Percentiles rank a stretch among this genome's conserved stretches.
Conservation (phyloP, 2,797 vertebrate species). For the Rhinophrynus dorsalis region DNA sequence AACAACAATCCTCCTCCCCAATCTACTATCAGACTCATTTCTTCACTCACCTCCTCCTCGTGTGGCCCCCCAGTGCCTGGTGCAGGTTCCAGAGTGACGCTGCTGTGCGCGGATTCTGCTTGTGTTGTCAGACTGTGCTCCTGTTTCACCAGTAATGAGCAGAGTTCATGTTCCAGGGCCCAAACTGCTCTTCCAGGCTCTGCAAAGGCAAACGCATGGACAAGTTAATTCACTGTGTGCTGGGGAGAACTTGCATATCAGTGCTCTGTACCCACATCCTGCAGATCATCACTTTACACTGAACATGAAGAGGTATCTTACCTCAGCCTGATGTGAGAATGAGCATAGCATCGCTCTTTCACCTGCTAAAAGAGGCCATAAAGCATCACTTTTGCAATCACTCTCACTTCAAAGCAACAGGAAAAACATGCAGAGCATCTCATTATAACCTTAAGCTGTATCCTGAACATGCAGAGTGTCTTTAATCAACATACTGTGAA, state of each 20-base stretch:
- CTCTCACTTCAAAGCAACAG: too few species aligned
- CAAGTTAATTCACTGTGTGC: background rate
- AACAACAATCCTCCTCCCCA: too few species aligned
- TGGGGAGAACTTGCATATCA: background rate
- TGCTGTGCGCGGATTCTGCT: conserved; percentile 67
- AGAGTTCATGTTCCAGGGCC: conserved; percentile 92
- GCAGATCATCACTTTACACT: too few species aligned
- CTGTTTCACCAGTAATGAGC: conserved; percentile 93
- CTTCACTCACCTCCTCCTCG: conserved; percentile 21
- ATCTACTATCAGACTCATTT: too few species aligned
- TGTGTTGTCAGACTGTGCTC: conserved; percentile 77
- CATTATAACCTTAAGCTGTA: too few species aligned
- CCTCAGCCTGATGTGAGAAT: background rate
- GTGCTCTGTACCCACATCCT: too few species aligned
- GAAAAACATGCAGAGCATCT: too few species aligned
- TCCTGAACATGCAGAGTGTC: too few species aligned
- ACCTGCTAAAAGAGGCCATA: background rate
- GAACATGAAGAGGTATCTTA: too few species aligned
- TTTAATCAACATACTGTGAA: too few species aligned
- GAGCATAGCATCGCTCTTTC: background rate
- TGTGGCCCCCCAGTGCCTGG: background rate
- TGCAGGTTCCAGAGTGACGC: background rate
- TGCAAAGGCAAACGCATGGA: conserved; percentile 55
- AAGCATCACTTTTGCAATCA: too few species aligned
- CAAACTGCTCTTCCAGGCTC: conserved; percentile 84